These are phyloP conservation scores for Botia almorhae DNA, from an alignment of 2,797 vertebrate species.

Conservation along the genomic window DNA sequence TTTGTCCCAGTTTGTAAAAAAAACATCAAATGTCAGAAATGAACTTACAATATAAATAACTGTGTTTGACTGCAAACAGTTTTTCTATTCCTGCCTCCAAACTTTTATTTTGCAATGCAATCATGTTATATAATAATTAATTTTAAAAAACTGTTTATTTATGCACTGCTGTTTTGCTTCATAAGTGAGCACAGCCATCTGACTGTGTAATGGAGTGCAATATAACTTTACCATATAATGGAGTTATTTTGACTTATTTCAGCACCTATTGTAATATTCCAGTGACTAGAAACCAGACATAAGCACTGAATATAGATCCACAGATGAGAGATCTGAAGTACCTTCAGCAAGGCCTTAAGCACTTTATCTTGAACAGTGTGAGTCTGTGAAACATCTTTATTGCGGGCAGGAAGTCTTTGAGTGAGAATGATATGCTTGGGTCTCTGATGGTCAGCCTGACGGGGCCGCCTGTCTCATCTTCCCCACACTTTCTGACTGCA, in stretches of 20 bases:
- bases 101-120: background rate
- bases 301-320: background rate
- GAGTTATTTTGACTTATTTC: too few relatives aligned
- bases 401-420: constrained; percentile 3
- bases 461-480: background rate
- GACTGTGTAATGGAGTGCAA: background rate
- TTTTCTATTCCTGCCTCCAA: background rate
- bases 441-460: background rate
- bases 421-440: constrained; percentile 2
- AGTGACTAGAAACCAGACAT: too few relatives aligned
- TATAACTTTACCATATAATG: background rate
- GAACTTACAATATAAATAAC: too few relatives aligned
- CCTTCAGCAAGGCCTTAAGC: background rate
- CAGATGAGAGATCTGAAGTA: background rate
- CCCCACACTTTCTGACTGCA: background rate
- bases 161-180: background rate
- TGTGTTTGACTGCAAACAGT: too few relatives aligned
- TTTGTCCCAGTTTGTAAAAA: too few relatives aligned
- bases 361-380: background rate
- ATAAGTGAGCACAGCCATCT: background rate
- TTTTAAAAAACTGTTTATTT: background rate
- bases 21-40: too few relatives aligned
- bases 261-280: too few relatives aligned
- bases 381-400: background rate
- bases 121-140: background rate